Evolutionary conservation across 2,888 invertebrate genomes (phyloP), one percentile per base, ranked within the genome.

Genomic region (Magallana nippona): DNA sequence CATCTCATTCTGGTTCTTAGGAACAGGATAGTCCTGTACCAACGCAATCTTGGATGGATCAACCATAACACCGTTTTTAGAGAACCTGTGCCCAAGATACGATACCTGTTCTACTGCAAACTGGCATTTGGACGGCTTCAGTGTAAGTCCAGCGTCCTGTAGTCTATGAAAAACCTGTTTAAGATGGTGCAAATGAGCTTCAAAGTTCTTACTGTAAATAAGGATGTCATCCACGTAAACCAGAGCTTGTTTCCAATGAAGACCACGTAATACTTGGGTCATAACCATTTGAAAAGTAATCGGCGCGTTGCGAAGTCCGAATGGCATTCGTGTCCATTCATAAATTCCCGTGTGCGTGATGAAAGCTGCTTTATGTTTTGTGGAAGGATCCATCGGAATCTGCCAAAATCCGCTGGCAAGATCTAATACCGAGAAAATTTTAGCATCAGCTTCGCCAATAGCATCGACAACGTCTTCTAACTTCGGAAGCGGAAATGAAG

Each of bases 161-260:
- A 89, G 81, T 60, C 84, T 78, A 55, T 82, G 19, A 55, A 89
- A 88, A n/a, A 89, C 86, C 32, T 82, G 44, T n/a, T 81, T n/a
- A 0, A 89, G 62, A 63, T 87, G 86, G 55, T 83, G 17, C n/a
- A 86, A 79, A 81, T 89, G 88, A 56, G 84, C 84, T 17, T 87
- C 83, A 77, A 89, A 85, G 32, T 82, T 62, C 10, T 79, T 60
- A 57, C 82, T 84, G 71, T 87, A 88, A n/a, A 88, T 81, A 10
- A 88, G 62, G 11, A 89, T 86, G 79, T 89, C 89, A 83, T 90
- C 90, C 11, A 88, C 79, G 71, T 90, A 90, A 32, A 86, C 83
- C 15, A 89, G 57, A 1, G 83, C 84, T 71, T 78, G 86, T 83
- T 89, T 87, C 86, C 87, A 89, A 27, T 87, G 84, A 32, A 89